phyloP scores from a whole-genome alignment of 2,113 vertebrate genomes.

The Papio anubis region DNA sequence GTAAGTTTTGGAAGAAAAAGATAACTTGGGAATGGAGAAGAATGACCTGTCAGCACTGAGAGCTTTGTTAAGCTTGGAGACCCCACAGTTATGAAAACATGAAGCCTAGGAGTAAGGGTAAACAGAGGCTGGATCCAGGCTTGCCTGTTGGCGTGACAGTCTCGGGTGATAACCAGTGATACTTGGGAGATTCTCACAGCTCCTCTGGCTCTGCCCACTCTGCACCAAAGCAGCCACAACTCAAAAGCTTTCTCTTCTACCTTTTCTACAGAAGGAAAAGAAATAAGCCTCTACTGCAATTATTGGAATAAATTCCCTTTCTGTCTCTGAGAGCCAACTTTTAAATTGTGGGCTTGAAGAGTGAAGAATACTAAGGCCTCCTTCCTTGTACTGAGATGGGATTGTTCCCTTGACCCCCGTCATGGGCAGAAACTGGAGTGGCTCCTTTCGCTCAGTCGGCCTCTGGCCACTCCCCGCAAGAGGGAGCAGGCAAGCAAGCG shows the following conservation, averaged over 20 bases:
- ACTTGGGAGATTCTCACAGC: not conserved
- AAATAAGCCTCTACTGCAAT: not conserved
- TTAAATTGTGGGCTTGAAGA: too few relatives aligned
- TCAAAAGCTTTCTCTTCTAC: not conserved
- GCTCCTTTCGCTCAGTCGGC: too few relatives aligned
- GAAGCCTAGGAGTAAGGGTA: not conserved
- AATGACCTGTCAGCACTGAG: not conserved
- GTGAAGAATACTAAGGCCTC: too few relatives aligned
- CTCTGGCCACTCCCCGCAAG: too few relatives aligned
- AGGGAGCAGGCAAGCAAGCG: too few relatives aligned
- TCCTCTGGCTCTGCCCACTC: not conserved
- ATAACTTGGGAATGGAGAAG: not conserved
- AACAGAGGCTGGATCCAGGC: not conserved
- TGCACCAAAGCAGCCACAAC: not conserved
- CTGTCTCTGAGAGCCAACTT: not conserved
- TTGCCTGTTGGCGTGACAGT: not conserved
- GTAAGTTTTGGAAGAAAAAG: not conserved
- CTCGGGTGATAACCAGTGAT: not conserved
- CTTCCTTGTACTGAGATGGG: not conserved
- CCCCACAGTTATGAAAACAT: rapidly evolving
- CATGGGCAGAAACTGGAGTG: too few relatives aligned
- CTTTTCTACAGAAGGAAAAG: not conserved
- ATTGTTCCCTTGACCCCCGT: too few relatives aligned
- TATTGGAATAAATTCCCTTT: not conserved
- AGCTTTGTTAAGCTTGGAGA: not conserved